Base-by-base conservation (phyloP, 2,113 vertebrate species). In the Cyphomyrus plagiostoma region DNA sequence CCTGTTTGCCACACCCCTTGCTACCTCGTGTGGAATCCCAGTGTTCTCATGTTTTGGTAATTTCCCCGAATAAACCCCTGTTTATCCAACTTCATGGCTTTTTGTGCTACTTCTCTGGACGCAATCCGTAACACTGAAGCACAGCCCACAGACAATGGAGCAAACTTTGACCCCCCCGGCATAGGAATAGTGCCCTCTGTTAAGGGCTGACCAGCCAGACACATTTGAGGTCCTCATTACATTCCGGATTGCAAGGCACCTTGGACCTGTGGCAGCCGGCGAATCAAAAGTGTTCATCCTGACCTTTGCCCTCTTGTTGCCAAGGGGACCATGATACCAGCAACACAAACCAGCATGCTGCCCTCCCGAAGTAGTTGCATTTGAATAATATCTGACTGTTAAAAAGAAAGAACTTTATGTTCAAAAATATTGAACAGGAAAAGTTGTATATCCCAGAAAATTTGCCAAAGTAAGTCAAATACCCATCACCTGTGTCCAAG, bases 161-260 rank as follows among this genome's bases (percentile, higher is more conserved):
- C 2, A 7, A 48, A 26, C 46, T 52, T 49, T 86, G 23, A 50
- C 84, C 84, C 5, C 48, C 48, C 0, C 52, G 0, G n/a, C 19
- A 87, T 2, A 0, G 30, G 39, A 19, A 66, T 66, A 5, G 11
- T 42, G 19, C 30, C 4, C 35, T 89, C 45, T 39, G 11, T 80
- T 74, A 48, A 48, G 19, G 39, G 88, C 15, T 56, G 10, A 50
- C n/a, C 45, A n/a, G 19, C 26, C 49, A 11, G 50, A 9, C 19
- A 23, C 74, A 23, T 83, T 74, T 45, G 49, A 84, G 62, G 88
- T 84, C 85, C 74, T n/a, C 85, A 45, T 88, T 88, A 70, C 88
- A 23, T 85, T 88, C 19, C 9, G 11, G 90, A 89, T 89, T 89
- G 85, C 62, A 89, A 89, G 74, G 52, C 30, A 62, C 39, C 17